These are phyloP conservation scores for Cantharis lateralis DNA, from an alignment of 2,888 invertebrate genomes.

Conservation along the genomic window DNA sequence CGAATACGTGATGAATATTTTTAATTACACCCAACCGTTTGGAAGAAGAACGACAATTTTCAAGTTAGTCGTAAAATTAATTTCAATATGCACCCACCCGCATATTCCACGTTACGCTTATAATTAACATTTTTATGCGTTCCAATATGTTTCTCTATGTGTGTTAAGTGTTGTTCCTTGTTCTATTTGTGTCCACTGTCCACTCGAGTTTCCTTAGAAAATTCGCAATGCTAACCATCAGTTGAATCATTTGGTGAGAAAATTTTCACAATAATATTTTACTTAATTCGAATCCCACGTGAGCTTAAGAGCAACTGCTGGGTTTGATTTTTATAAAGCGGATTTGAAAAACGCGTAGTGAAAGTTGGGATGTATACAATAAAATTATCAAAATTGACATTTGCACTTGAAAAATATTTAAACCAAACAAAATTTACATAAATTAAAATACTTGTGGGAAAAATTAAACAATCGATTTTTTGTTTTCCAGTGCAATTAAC, in stretches of 20 bases:
- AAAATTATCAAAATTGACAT: background rate
- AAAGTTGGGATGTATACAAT: background rate
- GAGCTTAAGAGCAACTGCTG: background rate
- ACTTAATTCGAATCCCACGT: background rate
- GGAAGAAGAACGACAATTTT: background rate
- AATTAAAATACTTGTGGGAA: background rate
- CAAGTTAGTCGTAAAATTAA: background rate
- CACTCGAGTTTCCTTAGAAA: background rate
- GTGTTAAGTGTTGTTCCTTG: constrained; percentile 7
- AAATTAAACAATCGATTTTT: background rate
- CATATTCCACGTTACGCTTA: constrained; percentile 1
- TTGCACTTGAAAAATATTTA: background rate
- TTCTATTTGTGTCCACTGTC: background rate
- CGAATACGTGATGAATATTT: constrained; percentile 38
- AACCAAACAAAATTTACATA: background rate
- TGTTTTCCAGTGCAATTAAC: background rate
- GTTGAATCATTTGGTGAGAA: background rate
- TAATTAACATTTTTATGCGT: constrained; percentile 8
- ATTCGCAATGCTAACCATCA: background rate
- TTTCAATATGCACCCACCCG: constrained; percentile 22
- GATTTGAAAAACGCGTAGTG: background rate
- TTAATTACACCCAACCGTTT: constrained; percentile 12
- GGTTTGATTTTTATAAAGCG: background rate
- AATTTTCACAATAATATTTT: background rate
- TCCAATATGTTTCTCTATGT: constrained; percentile 26